These are phyloP conservation scores for Aphelocoma coerulescens DNA, from an alignment of 2,113 vertebrate genomes.

Conservation along the genomic window DNA sequence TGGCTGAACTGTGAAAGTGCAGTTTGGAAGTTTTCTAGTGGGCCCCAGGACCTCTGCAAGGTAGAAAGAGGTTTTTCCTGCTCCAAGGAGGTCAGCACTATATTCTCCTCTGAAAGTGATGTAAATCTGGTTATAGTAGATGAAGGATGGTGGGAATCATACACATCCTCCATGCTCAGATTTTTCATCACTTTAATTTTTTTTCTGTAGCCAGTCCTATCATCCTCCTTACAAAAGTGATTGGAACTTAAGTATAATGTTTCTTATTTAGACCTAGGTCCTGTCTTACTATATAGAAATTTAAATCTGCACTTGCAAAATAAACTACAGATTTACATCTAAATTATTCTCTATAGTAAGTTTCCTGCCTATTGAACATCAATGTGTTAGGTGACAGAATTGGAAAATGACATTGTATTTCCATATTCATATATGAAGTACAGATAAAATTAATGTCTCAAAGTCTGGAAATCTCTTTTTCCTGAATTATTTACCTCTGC, in stretches of 20 bases:
- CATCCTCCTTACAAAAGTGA: neutral
- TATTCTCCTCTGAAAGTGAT: neutral
- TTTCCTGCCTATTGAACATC: neutral
- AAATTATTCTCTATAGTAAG: neutral
- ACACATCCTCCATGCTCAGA: neutral
- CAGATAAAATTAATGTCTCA: neutral
- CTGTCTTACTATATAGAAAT: neutral
- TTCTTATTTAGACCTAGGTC: neutral
- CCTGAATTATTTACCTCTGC: neutral
- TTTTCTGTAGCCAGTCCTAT: neutral
- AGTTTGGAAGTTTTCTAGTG: neutral
- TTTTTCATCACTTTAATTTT: neutral
- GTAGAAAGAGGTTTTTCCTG: neutral
- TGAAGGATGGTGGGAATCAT: neutral
- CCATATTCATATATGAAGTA: neutral
- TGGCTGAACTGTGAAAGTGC: neutral
- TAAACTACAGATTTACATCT: neutral
- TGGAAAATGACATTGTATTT: neutral
- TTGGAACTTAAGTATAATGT: neutral
- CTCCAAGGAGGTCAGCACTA: neutral
- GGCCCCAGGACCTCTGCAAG: neutral
- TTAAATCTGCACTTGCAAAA: neutral
- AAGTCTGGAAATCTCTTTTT: neutral
- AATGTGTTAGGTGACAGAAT: neutral
- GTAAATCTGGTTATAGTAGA: neutral